Evolutionary conservation across 2,797 vertebrate genomes (phyloP), one percentile per base, ranked within the genome.

Genomic region (Luscinia luscinia): DNA sequence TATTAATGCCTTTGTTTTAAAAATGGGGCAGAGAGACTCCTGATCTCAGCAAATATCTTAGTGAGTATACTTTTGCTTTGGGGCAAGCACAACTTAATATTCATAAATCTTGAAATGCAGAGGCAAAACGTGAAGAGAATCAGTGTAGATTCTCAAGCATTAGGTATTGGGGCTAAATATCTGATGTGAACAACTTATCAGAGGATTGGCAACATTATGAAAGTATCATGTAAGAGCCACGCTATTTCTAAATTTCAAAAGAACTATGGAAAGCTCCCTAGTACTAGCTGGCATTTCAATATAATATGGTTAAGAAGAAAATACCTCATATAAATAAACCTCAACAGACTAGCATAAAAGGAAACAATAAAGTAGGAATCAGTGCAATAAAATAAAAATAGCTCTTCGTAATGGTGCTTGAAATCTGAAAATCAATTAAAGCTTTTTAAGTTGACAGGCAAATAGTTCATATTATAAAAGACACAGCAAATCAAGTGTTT

Each of bases 21-120:
- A 97, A 98, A 98, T 96, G 96, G 97, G 94, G 81, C 96, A 96
- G 94, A 95, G 96, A 97, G 97, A 98, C 63, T 97, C 97, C 97
- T 98, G 97, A 98, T 97, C 97, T 98, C 97, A 98, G 97, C 98
- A 98, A 98, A 97, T 98, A 97, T 97, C 97, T 97, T 97, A 89
- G 93, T 93, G 97, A 97, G 96, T 97, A 98, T 90, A 97, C 97
- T 97, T 98, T 98, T 97, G 97, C 98, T 98, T 82, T 97, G 97
- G 97, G 97, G 98, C 97, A 97, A 97, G 95, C 97, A 97, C 85
- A 97, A 96, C 94, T 98, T 98, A 98, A 98, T 98, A 98, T 98
- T 98, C 97, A 98, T 98, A 97, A 97, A 96, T 97, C 96, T 96
- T 96, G 88, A 97, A 97, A 97, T 96, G 92, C 95, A 97, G 95